phyloP scores from a whole-genome alignment of 1,140 invertebrate species.

The Scaptomyza hsui region DNA sequence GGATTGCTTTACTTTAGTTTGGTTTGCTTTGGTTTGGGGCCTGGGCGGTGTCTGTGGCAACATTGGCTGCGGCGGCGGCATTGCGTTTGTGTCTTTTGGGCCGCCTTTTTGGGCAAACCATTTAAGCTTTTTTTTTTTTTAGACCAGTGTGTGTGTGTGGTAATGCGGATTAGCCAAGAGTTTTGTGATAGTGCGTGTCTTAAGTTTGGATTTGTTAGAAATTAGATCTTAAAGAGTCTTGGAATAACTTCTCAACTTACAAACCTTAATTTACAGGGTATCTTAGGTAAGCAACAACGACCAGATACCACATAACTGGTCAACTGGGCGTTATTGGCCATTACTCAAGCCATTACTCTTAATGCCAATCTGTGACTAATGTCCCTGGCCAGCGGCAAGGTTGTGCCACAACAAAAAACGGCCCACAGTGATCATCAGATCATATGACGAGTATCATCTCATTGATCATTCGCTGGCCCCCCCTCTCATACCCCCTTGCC shows the following conservation, averaged over 20 bases:
- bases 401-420: constrained; percentile 6
- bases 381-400: constrained; percentile 33
- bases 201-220: background rate
- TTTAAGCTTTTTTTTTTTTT: constrained; percentile 32
- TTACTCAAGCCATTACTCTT: constrained; percentile 32
- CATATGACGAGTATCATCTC: constrained; percentile 11
- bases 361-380: constrained; percentile 31
- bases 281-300: background rate
- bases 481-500: background rate
- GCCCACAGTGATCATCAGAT: constrained; percentile 13
- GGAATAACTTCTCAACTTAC: no score
- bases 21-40: constrained; percentile 18
- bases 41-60: constrained; percentile 51
- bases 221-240: constrained; percentile 7
- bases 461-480: constrained; percentile 22
- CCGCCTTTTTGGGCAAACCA: constrained; percentile 67
- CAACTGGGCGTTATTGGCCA: constrained; percentile 31
- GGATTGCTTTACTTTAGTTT: constrained; percentile 45
- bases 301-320: background rate
- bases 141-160: constrained; percentile 22
- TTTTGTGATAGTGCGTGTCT: constrained; percentile 23
- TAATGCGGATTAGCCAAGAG: constrained; percentile 50
- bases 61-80: constrained; percentile 58
- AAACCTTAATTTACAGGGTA: constrained; percentile 33
- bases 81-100: constrained; percentile 66